Conservation (phyloP, 2,797 vertebrate genomes). For the Molossus alvarezi region DNA sequence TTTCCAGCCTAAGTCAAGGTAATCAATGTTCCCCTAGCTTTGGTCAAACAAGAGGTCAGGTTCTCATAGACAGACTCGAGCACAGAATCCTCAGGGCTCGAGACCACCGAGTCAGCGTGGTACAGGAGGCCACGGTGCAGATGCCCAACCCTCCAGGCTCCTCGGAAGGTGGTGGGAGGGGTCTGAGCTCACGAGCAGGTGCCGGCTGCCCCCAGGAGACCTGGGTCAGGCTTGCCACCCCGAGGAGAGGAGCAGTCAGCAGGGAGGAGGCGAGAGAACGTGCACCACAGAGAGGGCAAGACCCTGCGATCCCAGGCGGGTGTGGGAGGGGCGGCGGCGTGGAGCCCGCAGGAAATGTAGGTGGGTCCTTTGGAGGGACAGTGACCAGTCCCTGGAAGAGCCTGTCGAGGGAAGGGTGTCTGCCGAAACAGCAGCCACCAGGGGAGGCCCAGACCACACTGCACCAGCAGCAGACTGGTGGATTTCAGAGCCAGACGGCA, state of each 20-base stretch:
- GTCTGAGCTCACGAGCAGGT: background rate
- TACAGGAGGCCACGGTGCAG: background rate
- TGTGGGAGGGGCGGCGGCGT: background rate
- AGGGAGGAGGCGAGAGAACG: background rate
- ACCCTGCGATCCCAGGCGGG: background rate
- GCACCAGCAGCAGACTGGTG: background rate
- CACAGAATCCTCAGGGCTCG: background rate
- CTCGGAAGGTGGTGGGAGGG: background rate
- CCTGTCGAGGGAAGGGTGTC: background rate
- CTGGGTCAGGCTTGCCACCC: background rate
- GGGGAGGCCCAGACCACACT: background rate
- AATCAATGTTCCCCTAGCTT: background rate
- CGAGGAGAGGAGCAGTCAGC: background rate
- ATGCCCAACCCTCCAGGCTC: background rate
- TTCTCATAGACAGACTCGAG: background rate
- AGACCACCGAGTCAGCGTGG: accelerated
- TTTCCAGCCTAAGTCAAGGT: background rate
- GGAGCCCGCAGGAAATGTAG: background rate
- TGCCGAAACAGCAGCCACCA: background rate
- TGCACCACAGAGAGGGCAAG: no score
- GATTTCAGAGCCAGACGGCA: background rate
- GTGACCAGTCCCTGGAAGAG: no score
- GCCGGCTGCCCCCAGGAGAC: background rate
- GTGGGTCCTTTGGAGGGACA: background rate
- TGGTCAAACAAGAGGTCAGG: background rate